Evolutionary conservation across 2,888 invertebrate species (phyloP).

Genomic region (Lepidocyrtoides sp.): DNA sequence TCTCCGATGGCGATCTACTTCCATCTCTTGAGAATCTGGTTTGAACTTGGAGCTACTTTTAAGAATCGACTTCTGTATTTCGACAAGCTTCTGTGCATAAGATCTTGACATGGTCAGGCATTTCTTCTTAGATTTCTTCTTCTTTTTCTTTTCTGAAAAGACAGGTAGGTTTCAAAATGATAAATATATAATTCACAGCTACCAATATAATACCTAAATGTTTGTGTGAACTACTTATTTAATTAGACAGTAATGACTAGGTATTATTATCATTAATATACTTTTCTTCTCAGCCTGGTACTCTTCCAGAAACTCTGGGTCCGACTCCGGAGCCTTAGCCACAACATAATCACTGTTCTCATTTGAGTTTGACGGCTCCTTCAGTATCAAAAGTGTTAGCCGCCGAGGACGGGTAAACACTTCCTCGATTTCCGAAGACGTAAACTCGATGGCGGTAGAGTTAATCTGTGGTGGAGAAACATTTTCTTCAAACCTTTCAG

Average conservation of each 20-base stretch:
- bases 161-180: not conserved
- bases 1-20: conserved; percentile 38
- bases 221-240: too few species aligned
- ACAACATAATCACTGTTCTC: conserved; percentile 29
- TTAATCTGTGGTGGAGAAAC: conserved; percentile 15
- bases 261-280: not conserved
- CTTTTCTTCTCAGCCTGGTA: not conserved
- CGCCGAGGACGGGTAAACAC: conserved; percentile 52
- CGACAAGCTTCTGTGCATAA: conserved; percentile 51
- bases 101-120: conserved; percentile 58
- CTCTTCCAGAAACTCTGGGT: not conserved
- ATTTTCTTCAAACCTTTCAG: conserved; percentile 25
- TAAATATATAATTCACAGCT: too few species aligned
- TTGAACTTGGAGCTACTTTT: conserved; percentile 41
- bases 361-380: conserved; percentile 45
- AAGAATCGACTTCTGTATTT: conserved; percentile 60
- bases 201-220: too few species aligned
- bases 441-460: conserved; percentile 15
- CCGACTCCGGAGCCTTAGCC: conserved; percentile 22
- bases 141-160: conserved; percentile 65
- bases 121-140: conserved; percentile 65
- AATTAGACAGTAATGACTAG: not conserved
- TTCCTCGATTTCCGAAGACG: conserved; percentile 46
- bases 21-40: not conserved
- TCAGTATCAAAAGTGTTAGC: conserved; percentile 57